These are phyloP conservation scores for Carabus problematicus DNA, from an alignment of 2,888 invertebrate genomes.

Conservation along the genomic window DNA sequence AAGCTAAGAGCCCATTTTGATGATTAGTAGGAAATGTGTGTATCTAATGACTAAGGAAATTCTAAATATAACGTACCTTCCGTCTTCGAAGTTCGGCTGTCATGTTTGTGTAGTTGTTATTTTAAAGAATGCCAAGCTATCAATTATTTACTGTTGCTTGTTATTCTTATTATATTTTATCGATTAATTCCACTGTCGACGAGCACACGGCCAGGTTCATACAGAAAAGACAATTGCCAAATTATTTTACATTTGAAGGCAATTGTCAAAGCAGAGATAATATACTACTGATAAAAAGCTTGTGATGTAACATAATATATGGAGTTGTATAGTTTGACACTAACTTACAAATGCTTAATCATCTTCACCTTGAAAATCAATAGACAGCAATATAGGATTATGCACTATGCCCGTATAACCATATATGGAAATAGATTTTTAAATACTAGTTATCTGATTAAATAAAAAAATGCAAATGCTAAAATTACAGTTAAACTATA, in stretches of 20 bases:
- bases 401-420: neutral
- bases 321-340: neutral
- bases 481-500: too few relatives aligned
- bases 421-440: too few relatives aligned
- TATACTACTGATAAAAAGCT: neutral
- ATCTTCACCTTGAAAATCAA: conserved; percentile 18
- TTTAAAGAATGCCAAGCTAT: neutral
- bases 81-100: conserved; percentile 45
- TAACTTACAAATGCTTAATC: neutral
- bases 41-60: too few relatives aligned
- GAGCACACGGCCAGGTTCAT: neutral
- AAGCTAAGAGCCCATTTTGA: neutral
- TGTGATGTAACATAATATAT: conserved; percentile 11
- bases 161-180: neutral
- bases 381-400: neutral
- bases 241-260: too few relatives aligned
- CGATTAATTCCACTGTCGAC: neutral
- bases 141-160: neutral
- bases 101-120: conserved; percentile 19
- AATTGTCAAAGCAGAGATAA: too few relatives aligned
- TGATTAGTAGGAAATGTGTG: too few relatives aligned
- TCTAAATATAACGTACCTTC: conserved; percentile 44
- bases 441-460: too few relatives aligned
- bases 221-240: too few relatives aligned
- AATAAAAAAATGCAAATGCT: too few relatives aligned